These are phyloP conservation scores for Eueremaeus valkanovi DNA, from an alignment of 2,888 invertebrate species.

Conservation along the genomic window DNA sequence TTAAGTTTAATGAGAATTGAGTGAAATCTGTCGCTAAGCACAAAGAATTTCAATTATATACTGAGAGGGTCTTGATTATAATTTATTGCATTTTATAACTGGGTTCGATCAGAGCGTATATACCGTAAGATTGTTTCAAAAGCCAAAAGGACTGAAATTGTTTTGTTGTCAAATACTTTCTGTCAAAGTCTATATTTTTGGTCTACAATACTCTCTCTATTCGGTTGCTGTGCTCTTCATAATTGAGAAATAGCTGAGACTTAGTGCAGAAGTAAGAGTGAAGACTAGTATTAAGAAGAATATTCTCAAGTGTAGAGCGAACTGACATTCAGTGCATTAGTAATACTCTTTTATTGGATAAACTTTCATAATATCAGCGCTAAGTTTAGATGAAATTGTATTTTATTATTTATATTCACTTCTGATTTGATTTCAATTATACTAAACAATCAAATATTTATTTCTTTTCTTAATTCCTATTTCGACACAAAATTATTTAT, in stretches of 20 bases:
- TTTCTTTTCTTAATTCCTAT: too few species aligned
- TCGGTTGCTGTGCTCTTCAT: background rate
- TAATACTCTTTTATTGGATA: too few species aligned
- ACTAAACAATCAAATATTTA: too few species aligned
- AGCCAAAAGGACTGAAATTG: background rate
- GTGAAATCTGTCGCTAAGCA: background rate
- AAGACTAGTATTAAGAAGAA: too few species aligned
- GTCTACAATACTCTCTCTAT: too few species aligned
- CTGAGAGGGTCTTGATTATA: background rate
- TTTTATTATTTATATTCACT: background rate
- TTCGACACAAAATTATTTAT: background rate
- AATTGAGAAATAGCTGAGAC: background rate
- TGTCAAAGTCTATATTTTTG: too few species aligned
- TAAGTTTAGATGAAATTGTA: too few species aligned
- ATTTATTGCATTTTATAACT: background rate
- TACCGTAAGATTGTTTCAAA: background rate
- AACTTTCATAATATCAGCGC: too few species aligned
- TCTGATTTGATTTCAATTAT: background rate
- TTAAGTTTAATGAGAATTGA: background rate
- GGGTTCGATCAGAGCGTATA: background rate
- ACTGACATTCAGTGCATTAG: too few species aligned
- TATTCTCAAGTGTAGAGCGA: too few species aligned
- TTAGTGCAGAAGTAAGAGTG: too few species aligned
- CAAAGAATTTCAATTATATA: slow-evolving; percentile 2
- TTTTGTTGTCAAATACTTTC: background rate